Evolutionary conservation across 2,113 vertebrate species (phyloP).

Genomic region (Calidris pygmaea): DNA sequence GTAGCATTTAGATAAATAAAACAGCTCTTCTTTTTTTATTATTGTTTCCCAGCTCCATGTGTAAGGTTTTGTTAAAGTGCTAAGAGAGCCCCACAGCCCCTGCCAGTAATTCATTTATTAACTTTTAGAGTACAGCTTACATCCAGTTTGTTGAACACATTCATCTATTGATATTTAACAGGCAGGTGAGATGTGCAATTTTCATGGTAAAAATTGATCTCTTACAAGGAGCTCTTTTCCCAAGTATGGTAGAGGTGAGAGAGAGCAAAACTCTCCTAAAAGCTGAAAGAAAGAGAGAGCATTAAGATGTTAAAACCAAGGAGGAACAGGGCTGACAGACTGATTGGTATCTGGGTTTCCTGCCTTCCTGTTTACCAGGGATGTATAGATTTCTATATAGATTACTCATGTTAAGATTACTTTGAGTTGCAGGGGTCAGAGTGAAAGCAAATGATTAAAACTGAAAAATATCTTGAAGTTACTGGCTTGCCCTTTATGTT

Average conservation of each 20-base stretch:
- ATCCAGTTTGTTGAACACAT: neutral
- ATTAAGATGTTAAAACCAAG: neutral
- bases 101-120: neutral
- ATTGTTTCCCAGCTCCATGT: neutral
- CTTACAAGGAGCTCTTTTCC: neutral
- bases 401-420: neutral
- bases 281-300: neutral
- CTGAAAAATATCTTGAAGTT: neutral
- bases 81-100: neutral
- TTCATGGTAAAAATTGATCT: neutral
- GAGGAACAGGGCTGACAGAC: neutral
- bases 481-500: neutral
- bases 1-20: neutral
- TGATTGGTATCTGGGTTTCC: neutral
- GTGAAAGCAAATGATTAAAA: neutral
- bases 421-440: neutral
- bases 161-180: neutral
- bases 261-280: neutral
- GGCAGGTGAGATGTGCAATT: neutral
- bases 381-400: neutral
- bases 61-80: neutral
- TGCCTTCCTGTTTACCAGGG: neutral
- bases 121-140: neutral
- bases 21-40: neutral
- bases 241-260: neutral